phyloP scores from a whole-genome alignment of 1,140 invertebrate species.

The Halictus rubicundus region DNA sequence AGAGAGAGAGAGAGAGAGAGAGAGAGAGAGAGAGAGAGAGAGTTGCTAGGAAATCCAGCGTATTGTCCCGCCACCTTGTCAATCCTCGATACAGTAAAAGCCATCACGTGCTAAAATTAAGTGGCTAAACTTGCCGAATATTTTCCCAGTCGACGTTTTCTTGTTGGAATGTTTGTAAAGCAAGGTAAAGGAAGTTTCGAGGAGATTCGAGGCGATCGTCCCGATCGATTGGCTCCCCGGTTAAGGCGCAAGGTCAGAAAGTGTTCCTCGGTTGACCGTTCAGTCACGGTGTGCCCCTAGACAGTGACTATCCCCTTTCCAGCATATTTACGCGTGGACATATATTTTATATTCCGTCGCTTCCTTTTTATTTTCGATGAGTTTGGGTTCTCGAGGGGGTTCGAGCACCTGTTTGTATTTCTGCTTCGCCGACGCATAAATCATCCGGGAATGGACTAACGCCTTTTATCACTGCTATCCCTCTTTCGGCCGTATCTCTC shows the following conservation, averaged over 20 bases:
- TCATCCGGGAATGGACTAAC: slow-evolving; percentile 66
- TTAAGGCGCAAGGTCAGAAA: neutral
- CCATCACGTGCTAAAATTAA: too few relatives aligned
- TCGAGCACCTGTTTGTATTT: slow-evolving; percentile 70
- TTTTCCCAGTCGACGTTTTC: too few relatives aligned
- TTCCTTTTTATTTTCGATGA: slow-evolving; percentile 57
- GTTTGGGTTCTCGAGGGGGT: slow-evolving; percentile 60
- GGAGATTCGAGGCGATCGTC: neutral
- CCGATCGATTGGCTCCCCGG: neutral
- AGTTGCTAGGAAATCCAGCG: too few relatives aligned
- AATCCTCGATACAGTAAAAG: too few relatives aligned
- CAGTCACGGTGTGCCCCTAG: slow-evolving; percentile 21
- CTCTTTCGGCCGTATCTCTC: slow-evolving; percentile 10
- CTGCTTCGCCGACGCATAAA: slow-evolving; percentile 62
- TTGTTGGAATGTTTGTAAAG: too few relatives aligned
- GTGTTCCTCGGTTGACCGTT: slow-evolving; percentile 22
- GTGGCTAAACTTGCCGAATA: too few relatives aligned
- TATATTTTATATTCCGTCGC: slow-evolving; percentile 47
- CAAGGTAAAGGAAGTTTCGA: too few relatives aligned
- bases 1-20: too few relatives aligned
- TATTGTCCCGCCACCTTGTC: too few relatives aligned
- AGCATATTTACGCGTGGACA: slow-evolving; percentile 42
- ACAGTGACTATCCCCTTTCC: slow-evolving; percentile 23
- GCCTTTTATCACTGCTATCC: slow-evolving; percentile 65
- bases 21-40: too few relatives aligned